phyloP scores from a whole-genome alignment of 2,113 vertebrate species.

The Odontesthes bonariensis region DNA sequence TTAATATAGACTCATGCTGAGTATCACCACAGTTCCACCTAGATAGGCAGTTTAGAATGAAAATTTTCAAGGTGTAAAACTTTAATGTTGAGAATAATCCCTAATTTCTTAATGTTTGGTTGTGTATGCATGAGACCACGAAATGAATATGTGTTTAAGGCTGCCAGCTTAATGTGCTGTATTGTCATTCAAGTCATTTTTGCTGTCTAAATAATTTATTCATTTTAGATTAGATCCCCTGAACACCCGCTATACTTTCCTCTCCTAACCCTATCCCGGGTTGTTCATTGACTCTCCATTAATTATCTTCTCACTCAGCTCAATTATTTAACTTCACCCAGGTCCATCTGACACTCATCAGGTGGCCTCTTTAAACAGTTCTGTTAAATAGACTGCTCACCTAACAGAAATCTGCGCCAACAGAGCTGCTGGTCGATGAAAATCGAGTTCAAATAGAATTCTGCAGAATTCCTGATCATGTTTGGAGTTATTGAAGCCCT shows the following conservation, averaged over 20 bases:
- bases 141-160: slow-evolving; percentile 55
- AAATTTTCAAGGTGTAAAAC: not conserved
- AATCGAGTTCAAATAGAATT: slow-evolving; percentile 53
- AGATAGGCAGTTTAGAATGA: not conserved
- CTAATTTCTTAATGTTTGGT: slow-evolving; percentile 7
- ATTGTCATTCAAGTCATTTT: slow-evolving; percentile 83
- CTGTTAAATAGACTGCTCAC: slow-evolving; percentile 54
- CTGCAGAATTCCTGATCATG: slow-evolving; percentile 61
- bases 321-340: slow-evolving; percentile 80
- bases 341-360: slow-evolving; percentile 70
- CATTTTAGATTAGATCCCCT: slow-evolving; percentile 79
- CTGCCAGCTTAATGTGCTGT: slow-evolving; percentile 54
- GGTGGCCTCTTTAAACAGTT: slow-evolving; percentile 68
- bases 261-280: slow-evolving; percentile 55
- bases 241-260: slow-evolving; percentile 61
- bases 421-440: slow-evolving; percentile 33
- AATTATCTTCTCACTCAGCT: slow-evolving; percentile 84
- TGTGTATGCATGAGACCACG: slow-evolving; percentile 36
- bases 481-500: slow-evolving; percentile 63
- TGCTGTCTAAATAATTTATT: slow-evolving; percentile 84
- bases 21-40: not conserved
- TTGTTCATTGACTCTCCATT: slow-evolving; percentile 85
- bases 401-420: slow-evolving; percentile 41
- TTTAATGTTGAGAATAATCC: slow-evolving; percentile 31
- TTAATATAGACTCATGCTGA: not conserved